Evolutionary conservation across 2,113 vertebrate genomes (phyloP).

Genomic region (Anthoscopus minutus): DNA sequence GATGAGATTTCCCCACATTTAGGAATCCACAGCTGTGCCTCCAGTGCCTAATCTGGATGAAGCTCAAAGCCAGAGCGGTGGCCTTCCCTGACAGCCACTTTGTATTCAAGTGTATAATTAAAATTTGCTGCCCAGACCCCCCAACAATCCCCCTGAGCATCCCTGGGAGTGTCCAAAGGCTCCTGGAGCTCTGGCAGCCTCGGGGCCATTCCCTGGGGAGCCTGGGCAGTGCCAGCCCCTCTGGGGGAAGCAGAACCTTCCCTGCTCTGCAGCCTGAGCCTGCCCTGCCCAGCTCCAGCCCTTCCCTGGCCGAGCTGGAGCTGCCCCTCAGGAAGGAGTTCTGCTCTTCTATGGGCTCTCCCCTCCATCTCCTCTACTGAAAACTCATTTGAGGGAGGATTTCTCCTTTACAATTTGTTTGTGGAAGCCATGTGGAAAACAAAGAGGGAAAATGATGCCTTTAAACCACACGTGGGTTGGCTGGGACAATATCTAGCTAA

Average conservation of each 20-base stretch:
- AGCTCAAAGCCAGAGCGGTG: background rate
- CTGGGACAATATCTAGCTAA: background rate
- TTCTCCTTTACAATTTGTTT: background rate
- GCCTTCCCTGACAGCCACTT: background rate
- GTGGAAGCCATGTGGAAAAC: background rate
- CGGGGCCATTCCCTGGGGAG: background rate
- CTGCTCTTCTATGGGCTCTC: background rate
- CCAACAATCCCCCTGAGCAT: background rate
- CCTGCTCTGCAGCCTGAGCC: background rate
- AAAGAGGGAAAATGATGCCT: background rate
- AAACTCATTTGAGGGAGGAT: background rate
- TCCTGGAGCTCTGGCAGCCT: background rate
- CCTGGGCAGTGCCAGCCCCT: background rate
- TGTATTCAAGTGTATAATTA: background rate
- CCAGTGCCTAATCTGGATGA: background rate
- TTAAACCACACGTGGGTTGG: background rate
- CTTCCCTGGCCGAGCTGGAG: background rate
- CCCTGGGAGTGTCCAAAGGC: background rate
- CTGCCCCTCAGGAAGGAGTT: background rate
- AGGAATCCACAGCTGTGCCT: background rate
- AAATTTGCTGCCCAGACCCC: background rate
- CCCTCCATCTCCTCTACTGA: background rate
- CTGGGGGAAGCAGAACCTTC: background rate
- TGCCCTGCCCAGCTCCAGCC: background rate
- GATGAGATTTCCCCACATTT: background rate